Evolutionary conservation across 2,113 vertebrate species (phyloP).

Genomic region (Lamprologus tigripictilis): DNA sequence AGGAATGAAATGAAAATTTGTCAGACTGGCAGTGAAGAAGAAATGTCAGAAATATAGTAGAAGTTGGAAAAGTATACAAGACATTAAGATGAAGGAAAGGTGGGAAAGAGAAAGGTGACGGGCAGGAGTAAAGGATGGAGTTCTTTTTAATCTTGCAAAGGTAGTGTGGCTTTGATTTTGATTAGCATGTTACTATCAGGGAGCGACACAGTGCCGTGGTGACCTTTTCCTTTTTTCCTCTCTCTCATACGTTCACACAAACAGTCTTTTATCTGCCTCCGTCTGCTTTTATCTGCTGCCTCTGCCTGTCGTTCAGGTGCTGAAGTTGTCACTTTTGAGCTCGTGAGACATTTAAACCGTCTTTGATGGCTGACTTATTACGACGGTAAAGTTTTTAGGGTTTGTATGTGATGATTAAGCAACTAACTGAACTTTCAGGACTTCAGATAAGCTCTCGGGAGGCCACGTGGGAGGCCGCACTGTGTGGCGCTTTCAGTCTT

Average conservation of each 20-base stretch:
- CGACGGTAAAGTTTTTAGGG: neutral
- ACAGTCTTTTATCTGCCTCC: neutral
- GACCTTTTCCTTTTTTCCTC: slow-evolving; percentile 26
- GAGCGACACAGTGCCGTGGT: neutral
- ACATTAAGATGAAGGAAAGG: neutral
- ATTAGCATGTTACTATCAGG: slow-evolving; percentile 28
- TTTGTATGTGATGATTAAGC: neutral
- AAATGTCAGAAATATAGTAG: neutral
- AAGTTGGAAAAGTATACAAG: neutral
- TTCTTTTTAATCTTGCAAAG: slow-evolving; percentile 14
- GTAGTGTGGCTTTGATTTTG: slow-evolving; percentile 32
- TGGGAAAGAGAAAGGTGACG: neutral
- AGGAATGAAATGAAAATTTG: neutral
- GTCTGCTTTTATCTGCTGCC: neutral
- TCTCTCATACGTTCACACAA: neutral
- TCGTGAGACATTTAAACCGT: slow-evolving; percentile 16
- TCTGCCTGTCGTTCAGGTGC: neutral
- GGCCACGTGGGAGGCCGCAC: slow-evolving; percentile 12
- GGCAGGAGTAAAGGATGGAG: neutral
- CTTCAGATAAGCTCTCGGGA: neutral
- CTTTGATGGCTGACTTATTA: slow-evolving; percentile 16
- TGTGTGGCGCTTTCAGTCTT: slow-evolving; percentile 80
- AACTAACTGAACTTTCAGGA: neutral
- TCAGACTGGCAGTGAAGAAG: neutral
- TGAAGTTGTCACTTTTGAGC: neutral